These are phyloP conservation scores for Drosophila aldrichi DNA, from an alignment of 2,888 invertebrate genomes.

Conservation along the genomic window DNA sequence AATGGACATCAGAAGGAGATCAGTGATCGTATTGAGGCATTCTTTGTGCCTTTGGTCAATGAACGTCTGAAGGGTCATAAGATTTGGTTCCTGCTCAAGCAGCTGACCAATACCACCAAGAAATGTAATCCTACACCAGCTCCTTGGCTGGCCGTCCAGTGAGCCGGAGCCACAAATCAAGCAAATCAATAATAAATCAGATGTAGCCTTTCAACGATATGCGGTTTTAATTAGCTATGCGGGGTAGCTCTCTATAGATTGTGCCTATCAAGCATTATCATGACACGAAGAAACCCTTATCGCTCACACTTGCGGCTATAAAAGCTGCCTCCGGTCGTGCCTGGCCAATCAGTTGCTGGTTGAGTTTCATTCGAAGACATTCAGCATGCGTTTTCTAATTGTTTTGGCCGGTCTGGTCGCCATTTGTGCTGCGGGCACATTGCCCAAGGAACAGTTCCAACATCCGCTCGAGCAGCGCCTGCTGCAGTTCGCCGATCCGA, in stretches of 20 bases:
- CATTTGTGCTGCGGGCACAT: constrained; percentile 65
- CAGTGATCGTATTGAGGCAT: constrained; percentile 64
- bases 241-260: constrained; percentile 19
- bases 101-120: constrained; percentile 23
- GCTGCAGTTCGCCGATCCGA: constrained; percentile 49
- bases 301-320: constrained; percentile 57
- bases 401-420: constrained; percentile 75
- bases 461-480: constrained; percentile 56
- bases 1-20: constrained; percentile 74
- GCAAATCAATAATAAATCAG: constrained; percentile 42
- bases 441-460: constrained; percentile 34
- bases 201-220: constrained; percentile 29
- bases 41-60: constrained; percentile 76
- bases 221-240: constrained; percentile 43
- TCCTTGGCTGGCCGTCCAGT: constrained; percentile 71
- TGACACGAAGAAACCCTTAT: constrained; percentile 25
- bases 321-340: constrained; percentile 50
- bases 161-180: neutral
- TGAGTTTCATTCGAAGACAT: constrained; percentile 41
- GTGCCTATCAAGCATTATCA: constrained; percentile 43
- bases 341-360: constrained; percentile 56
- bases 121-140: constrained; percentile 75
- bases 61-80: constrained; percentile 75
- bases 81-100: constrained; percentile 73
- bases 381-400: constrained; percentile 76